phyloP scores from a whole-genome alignment of 2,797 vertebrate genomes.

The Cuniculus paca region DNA sequence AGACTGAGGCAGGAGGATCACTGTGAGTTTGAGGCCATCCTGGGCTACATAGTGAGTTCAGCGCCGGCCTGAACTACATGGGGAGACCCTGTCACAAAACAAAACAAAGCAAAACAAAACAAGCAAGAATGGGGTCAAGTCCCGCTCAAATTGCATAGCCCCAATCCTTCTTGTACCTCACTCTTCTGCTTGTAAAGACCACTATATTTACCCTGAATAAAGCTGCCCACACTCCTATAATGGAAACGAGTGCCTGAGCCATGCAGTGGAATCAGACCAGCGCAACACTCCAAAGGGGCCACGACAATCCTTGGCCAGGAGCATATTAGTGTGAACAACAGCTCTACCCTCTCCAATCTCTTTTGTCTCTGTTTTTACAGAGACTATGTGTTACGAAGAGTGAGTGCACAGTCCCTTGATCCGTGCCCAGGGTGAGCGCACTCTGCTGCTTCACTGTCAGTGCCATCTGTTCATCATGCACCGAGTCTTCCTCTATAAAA shows the following conservation, averaged over 20 bases:
- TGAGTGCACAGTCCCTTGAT: too few species aligned
- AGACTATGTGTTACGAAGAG: neutral
- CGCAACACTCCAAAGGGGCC: neutral
- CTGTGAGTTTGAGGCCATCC: neutral
- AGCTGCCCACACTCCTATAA: neutral
- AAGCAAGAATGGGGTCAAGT: neutral
- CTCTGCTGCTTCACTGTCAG: neutral
- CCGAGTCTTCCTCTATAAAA: neutral
- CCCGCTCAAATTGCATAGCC: neutral
- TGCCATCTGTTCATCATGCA: neutral
- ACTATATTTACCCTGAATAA: neutral
- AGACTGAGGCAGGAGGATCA: neutral
- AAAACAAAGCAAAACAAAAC: neutral
- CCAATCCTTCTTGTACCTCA: neutral
- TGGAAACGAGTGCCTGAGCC: neutral
- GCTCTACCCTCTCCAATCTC: neutral
- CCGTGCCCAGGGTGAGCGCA: rapidly evolving
- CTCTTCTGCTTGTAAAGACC: neutral
- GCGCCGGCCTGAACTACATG: neutral
- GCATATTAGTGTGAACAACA: neutral
- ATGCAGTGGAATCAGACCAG: neutral
- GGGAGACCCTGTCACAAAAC: neutral
- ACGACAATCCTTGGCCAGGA: neutral
- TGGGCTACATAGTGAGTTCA: neutral
- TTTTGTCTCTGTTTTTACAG: neutral